Base-by-base conservation (phyloP, 1,140 invertebrate genomes). In the Drosophila miranda region DNA sequence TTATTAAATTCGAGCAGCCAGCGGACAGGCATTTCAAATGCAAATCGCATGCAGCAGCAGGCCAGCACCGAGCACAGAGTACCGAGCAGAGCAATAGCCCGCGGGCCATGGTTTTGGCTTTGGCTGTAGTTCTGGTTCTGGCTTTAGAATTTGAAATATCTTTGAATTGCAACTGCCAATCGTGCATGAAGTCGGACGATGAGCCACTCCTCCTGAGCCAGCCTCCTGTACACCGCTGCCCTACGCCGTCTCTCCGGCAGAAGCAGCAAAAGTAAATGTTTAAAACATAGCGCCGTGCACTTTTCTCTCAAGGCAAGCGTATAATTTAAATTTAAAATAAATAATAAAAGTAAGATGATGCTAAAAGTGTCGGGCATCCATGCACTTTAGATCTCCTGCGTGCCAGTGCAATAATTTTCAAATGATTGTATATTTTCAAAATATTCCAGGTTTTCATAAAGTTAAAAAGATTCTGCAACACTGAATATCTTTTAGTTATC, bases 101-200 rank as follows among this genome's bases (percentile, higher is more conserved):
- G 16, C 30, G 41, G 72, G 30, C 54, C 45, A 30, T 44, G 30
- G 30, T 7, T 34, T 8, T 3, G 8, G 30, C 34, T 13, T 3
- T 38, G 11, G 9, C 3, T 38, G 11, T 38, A 11, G 34, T 38
- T 38, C 34, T 38, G 19, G 41, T 70, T 48, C 23, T 58, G 51
- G 30, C 48, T 73, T 76, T 68, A 84, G 81, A 86, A 87, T 87
- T 86, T 86, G 82, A 86, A 86, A 86, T 82, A 75, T 78, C 83
- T 87, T 88, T 87, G 82, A 87, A 87, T 75, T 87, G 83, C 75
- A 87, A 87, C 83, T 87, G 83, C 78, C 83, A 87, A 87, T 87
- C 82, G 82, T 87, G 82, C 82, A 88, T 82, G 83, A 87, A 86
- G 78, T 74, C 64, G 42, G 56, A 38, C 59, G 26, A 3, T 41